Evolutionary conservation across 2,113 vertebrate genomes (phyloP), one percentile per base, ranked within the genome.

Genomic region (Progne subis): DNA sequence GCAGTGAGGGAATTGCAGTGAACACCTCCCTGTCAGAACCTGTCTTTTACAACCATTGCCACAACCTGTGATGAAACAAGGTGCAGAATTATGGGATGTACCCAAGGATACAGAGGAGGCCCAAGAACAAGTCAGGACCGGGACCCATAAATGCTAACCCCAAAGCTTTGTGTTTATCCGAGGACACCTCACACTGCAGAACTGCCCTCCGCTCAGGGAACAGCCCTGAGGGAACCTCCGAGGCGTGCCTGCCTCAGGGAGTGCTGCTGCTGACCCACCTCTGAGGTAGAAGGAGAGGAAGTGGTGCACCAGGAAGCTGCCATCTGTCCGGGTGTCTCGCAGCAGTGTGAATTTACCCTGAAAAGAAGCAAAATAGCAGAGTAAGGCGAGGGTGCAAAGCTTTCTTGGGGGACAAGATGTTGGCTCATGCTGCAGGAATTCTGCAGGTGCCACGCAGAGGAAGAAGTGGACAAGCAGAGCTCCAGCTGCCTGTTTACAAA

Each of bases 231-330:
- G 41, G 60, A 55, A 31, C 1, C 59, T 32, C 47, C 0, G 2
- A 55, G 76, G 43, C 25, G 19, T 9, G 41, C 29, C 47, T 21
- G 53, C 52, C 53, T 14, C 8, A 10, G 46, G 23, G 53, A 44
- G 26, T 12, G 46, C 71, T 50, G 53, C 41, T 80, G 52, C 61
- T 44, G 39, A 61, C 98, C 56, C 93, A 99, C 99, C 99, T 98
- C 97, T 96, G 44, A 99, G 98, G 95, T 99, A 99, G 96, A 99
- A 99, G 53, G 99, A 99, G 8, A 99, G 99, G 89, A 99, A 99
- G 56, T 99, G 99, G 92, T 99, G 99, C 43, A 99, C 96, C 61
- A 99, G 98, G 94, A 99, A 99, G 47, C 99, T 98, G 56, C 99
- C 99, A 52, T 99, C 99, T 7, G 99, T 98, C 74, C 96, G 95